Evolutionary conservation across 2,888 invertebrate species (phyloP).

Genomic region (Xestia rhomboidea): DNA sequence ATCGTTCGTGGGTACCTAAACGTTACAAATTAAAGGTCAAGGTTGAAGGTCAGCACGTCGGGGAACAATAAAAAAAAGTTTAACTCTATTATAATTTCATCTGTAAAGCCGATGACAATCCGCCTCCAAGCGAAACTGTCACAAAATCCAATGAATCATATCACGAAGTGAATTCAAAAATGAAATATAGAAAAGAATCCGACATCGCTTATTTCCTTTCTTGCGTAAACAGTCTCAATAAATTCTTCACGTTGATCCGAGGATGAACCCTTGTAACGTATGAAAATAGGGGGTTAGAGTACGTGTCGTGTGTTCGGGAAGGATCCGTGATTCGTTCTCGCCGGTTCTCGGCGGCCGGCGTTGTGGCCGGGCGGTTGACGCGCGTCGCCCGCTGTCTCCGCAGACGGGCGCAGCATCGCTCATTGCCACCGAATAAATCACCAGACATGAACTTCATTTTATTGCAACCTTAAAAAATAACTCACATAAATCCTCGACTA

Average conservation of each 20-base stretch:
- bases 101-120: constrained; percentile 24
- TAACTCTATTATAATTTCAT: constrained; percentile 13
- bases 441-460: constrained; percentile 62
- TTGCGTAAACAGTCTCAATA: constrained; percentile 83
- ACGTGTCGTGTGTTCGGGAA: constrained; percentile 69
- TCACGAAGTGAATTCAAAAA: constrained; percentile 60
- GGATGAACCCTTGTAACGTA: constrained; percentile 83
- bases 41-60: constrained; percentile 11
- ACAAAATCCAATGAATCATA: constrained; percentile 45
- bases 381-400: constrained; percentile 55
- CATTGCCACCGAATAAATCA: constrained; percentile 65
- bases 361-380: constrained; percentile 1
- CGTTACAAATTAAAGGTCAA: constrained; percentile 10
- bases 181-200: constrained; percentile 65
- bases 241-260: constrained; percentile 85
- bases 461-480: constrained; percentile 51
- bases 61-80: constrained; percentile 2
- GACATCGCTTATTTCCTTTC: constrained; percentile 72
- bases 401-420: constrained; percentile 71
- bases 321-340: constrained; percentile 78
- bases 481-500: constrained; percentile 35
- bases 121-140: constrained; percentile 28
- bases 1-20: background rate
- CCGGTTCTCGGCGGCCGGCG: constrained; percentile 52
- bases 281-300: constrained; percentile 81